Percentiles rank a stretch among this genome's conserved stretches.
phyloP scores from a whole-genome alignment of 2,113 vertebrate species.

The Rhinoderma darwinii region DNA sequence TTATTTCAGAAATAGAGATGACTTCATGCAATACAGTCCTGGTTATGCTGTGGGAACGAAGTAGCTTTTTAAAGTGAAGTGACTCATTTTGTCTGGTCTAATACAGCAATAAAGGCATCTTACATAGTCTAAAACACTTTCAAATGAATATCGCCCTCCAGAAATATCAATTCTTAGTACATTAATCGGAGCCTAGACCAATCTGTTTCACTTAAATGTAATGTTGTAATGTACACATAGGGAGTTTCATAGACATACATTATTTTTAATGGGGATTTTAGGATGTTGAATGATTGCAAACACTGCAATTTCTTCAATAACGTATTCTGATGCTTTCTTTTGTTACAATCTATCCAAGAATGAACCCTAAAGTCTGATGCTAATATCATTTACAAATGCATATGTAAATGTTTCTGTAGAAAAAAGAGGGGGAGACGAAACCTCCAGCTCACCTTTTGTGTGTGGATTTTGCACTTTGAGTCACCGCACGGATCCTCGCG shows the following conservation, averaged over 20 bases:
- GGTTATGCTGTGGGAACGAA: constrained; percentile 39
- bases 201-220: not conserved
- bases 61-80: constrained; percentile 36
- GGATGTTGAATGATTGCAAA: not conserved
- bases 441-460: too few relatives aligned
- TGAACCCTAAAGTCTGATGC: not conserved
- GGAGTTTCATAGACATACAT: not conserved
- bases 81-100: constrained; percentile 46
- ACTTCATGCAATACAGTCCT: constrained; percentile 47
- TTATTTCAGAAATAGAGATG: constrained; percentile 54
- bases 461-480: too few relatives aligned
- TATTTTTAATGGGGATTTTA: not conserved
- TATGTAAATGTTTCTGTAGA: not conserved
- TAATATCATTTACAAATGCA: not conserved
- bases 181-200: not conserved
- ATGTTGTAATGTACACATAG: not conserved
- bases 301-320: not conserved
- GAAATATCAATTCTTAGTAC: not conserved
- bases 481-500: too few relatives aligned
- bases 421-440: too few relatives aligned
- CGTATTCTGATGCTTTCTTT: not conserved
- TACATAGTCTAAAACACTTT: not conserved
- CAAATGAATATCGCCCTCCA: not conserved
- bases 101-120: constrained; percentile 20
- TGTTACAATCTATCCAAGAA: not conserved